phyloP scores from a whole-genome alignment of 2,113 vertebrate species.

The Pluvianellus socialis region DNA sequence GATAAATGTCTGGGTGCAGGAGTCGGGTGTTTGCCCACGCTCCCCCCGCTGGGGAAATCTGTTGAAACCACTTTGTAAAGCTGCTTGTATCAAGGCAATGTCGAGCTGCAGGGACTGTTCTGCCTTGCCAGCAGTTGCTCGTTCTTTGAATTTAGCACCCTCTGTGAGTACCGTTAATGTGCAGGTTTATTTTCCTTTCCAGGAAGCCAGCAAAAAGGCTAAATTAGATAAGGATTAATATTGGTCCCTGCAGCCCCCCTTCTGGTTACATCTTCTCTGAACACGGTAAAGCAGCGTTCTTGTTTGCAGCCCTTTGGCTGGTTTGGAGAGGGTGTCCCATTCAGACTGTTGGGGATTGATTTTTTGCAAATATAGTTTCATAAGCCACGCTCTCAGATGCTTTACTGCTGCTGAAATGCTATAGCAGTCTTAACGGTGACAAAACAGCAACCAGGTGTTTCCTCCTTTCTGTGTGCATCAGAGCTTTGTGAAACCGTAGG shows the following conservation, averaged over 20 bases:
- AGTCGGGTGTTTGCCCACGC: rapidly evolving
- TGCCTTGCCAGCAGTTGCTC: not conserved
- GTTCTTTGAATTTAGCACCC: not conserved
- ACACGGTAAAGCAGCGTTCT: not conserved
- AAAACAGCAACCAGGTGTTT: not conserved
- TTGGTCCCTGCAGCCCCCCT: not conserved
- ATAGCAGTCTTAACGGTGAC: not conserved
- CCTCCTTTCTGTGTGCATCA: not conserved
- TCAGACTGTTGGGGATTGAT: rapidly evolving
- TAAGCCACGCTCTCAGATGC: rapidly evolving
- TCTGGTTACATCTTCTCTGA: no score
- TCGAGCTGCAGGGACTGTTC: not conserved
- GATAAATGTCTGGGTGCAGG: not conserved
- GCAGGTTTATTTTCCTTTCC: not conserved
- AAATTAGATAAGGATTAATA: no score
- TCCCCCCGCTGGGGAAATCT: not conserved
- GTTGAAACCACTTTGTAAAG: not conserved
- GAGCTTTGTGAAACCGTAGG: no score
- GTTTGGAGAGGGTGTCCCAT: rapidly evolving
- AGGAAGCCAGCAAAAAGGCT: not conserved
- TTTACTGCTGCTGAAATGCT: not conserved
- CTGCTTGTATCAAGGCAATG: not conserved
- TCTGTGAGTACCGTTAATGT: not conserved
- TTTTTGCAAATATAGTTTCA: rapidly evolving
- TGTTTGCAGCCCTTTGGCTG: not conserved